Evolutionary conservation across 2,113 vertebrate species (phyloP).

Genomic region (Crocuta crocuta): DNA sequence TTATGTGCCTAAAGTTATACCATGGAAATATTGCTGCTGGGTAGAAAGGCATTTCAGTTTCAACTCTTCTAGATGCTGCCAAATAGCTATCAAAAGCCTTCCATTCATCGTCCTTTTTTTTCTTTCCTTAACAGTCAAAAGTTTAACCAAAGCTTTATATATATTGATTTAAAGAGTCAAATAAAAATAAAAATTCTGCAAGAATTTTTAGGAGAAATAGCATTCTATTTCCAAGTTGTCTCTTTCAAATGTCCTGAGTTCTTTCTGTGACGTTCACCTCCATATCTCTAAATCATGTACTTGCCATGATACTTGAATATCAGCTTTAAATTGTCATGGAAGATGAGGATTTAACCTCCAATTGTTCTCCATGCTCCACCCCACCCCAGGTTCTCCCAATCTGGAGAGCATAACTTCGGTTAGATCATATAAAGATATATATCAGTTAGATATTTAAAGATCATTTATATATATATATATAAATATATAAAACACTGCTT

Average conservation of each 20-base stretch:
- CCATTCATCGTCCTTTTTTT: not conserved
- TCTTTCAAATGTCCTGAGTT: not conserved
- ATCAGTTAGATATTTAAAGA: too few species aligned
- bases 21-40: not conserved
- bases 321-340: not conserved
- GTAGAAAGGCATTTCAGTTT: not conserved
- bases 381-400: not conserved
- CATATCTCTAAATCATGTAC: not conserved
- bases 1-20: not conserved
- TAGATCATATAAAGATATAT: not conserved
- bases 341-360: not conserved
- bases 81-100: not conserved
- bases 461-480: too few species aligned
- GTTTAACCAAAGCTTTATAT: not conserved
- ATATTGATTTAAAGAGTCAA: not conserved
- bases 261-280: not conserved
- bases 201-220: not conserved
- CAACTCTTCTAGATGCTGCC: not conserved
- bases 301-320: not conserved
- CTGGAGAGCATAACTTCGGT: not conserved
- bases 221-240: not conserved
- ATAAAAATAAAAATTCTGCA: not conserved
- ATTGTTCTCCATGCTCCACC: not conserved
- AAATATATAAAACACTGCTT: not conserved
- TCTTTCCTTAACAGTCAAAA: not conserved